Evolutionary conservation across 2,797 vertebrate genomes (phyloP).

Genomic region (Pipistrellus pygmaeus): DNA sequence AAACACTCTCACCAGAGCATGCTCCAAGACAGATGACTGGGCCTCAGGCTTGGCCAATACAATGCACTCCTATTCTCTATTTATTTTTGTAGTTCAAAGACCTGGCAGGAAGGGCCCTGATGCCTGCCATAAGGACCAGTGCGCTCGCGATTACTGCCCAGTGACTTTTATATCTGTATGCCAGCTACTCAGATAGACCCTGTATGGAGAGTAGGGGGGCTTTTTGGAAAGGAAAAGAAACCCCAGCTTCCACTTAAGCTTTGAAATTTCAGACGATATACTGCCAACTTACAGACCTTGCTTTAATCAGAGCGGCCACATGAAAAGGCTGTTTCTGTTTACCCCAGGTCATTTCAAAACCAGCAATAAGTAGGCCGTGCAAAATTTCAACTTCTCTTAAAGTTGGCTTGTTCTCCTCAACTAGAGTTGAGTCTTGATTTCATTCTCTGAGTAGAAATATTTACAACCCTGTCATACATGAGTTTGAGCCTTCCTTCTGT

Average conservation of each 20-base stretch:
- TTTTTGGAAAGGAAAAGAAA: constrained; percentile 85
- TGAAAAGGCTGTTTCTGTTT: constrained; percentile 85
- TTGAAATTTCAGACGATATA: constrained; percentile 85
- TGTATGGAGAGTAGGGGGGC: constrained; percentile 74
- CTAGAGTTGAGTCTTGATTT: constrained; percentile 65
- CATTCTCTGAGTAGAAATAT: constrained; percentile 76
- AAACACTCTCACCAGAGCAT: constrained; percentile 94
- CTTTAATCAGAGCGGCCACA: constrained; percentile 88
- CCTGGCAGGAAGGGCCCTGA: constrained; percentile 91
- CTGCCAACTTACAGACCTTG: constrained; percentile 90
- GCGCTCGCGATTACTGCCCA: constrained; percentile 89
- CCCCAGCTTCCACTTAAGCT: constrained; percentile 88
- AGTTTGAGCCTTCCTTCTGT: constrained; percentile 48
- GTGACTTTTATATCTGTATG: constrained; percentile 86
- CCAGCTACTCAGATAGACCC: constrained; percentile 90
- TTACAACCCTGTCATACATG: constrained; percentile 67
- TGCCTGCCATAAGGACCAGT: constrained; percentile 91
- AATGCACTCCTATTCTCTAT: constrained; percentile 92
- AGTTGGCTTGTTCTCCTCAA: constrained; percentile 78
- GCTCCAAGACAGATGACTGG: constrained; percentile 92
- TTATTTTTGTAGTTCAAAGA: constrained; percentile 97
- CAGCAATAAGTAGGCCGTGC: constrained; percentile 87
- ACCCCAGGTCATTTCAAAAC: constrained; percentile 86
- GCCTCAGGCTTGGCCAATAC: constrained; percentile 90
- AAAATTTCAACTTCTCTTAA: constrained; percentile 79